A percentile compares a stretch with the other conserved stretches of the same genome.
These are phyloP conservation scores for Stenolophus ochropezus DNA, from an alignment of 2,888 invertebrate species.

Conservation along the genomic window DNA sequence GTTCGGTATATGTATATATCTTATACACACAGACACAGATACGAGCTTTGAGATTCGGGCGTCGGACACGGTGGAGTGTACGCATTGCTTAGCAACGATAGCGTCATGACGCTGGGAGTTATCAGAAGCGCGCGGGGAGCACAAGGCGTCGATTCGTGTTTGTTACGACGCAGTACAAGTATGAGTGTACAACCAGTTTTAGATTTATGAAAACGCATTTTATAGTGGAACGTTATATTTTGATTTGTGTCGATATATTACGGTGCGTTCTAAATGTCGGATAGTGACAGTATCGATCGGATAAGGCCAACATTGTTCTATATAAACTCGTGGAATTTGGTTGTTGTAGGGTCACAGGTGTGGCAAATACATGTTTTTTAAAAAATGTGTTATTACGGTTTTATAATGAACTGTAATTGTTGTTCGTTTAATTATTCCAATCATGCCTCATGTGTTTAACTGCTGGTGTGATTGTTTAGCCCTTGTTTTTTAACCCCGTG, in stretches of 20 bases:
- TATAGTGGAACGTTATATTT: constrained; percentile 35
- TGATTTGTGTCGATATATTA: constrained; percentile 2
- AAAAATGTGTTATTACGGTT: constrained; percentile 41
- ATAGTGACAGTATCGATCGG: constrained; percentile 24
- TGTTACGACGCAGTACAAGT: constrained; percentile 48
- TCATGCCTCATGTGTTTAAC: constrained; percentile 28
- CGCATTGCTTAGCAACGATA: constrained; percentile 50
- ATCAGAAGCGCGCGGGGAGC: not conserved
- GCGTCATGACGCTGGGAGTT: constrained; percentile 44
- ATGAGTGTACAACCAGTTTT: constrained; percentile 31
- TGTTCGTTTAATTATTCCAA: constrained; percentile 7
- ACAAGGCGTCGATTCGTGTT: constrained; percentile 42
- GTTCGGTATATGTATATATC: not conserved
- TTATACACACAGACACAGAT: not conserved
- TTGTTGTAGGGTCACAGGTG: constrained; percentile 35
- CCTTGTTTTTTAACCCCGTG: not conserved
- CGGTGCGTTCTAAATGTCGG: not conserved
- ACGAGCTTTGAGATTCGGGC: not conserved
- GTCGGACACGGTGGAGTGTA: not conserved
- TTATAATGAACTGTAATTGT: constrained; percentile 22
- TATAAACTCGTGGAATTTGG: not conserved
- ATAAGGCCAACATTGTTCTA: not conserved
- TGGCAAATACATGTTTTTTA: constrained; percentile 49
- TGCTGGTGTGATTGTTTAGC: not conserved
- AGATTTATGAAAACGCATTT: constrained; percentile 45